Evolutionary conservation across 2,888 invertebrate genomes (phyloP).

Genomic region (Helicoverpa assulta): DNA sequence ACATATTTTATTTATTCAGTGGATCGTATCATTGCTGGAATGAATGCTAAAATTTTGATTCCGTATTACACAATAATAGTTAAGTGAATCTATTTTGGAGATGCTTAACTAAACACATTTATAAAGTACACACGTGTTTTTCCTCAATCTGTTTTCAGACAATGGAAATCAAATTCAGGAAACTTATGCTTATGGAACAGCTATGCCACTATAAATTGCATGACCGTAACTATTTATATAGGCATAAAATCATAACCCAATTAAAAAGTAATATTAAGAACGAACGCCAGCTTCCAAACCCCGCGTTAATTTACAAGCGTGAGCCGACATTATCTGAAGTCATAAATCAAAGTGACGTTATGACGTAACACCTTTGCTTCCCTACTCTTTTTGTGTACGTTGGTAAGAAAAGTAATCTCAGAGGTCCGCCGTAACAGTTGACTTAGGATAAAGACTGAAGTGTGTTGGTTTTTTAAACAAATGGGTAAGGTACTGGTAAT

Average conservation of each 20-base stretch:
- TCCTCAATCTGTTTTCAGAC: too few species aligned
- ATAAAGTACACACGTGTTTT: too few species aligned
- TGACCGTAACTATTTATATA: not conserved
- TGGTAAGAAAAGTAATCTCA: slow-evolving; percentile 37
- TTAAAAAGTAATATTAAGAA: slow-evolving; percentile 21
- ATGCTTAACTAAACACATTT: too few species aligned
- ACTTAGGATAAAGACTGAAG: slow-evolving; percentile 8
- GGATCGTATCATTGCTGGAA: too few species aligned
- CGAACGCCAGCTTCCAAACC: slow-evolving; percentile 17
- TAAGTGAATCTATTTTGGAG: too few species aligned
- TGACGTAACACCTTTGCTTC: slow-evolving; percentile 36
- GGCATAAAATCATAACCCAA: slow-evolving; percentile 6
- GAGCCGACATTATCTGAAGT: slow-evolving; percentile 47
- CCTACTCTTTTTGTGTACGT: slow-evolving; percentile 36
- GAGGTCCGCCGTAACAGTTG: slow-evolving; percentile 7
- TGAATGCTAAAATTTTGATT: too few species aligned
- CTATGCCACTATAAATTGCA: not conserved
- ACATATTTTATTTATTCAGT: too few species aligned
- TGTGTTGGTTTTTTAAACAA: not conserved
- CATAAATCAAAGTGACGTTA: slow-evolving; percentile 58
- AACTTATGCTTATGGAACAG: too few species aligned
- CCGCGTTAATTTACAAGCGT: slow-evolving; percentile 48
- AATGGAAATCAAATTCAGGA: too few species aligned
- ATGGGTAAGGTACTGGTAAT: not conserved
- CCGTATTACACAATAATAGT: too few species aligned